Evolutionary conservation across 1,140 invertebrate genomes (phyloP), one percentile per base, ranked within the genome.

Genomic region (Panulirus ornatus): DNA sequence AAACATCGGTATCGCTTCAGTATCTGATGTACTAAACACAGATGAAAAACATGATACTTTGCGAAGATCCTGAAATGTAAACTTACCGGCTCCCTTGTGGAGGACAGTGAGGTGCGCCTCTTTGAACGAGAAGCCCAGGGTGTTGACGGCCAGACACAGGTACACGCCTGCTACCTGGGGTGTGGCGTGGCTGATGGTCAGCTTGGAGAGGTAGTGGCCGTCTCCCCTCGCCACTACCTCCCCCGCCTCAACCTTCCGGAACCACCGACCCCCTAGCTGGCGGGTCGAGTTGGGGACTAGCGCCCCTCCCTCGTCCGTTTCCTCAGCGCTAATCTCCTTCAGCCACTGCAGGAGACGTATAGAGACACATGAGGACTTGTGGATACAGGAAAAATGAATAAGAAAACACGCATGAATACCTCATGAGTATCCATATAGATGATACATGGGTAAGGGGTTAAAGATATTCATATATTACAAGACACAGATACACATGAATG

Each of bases 71-170:
- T n/a, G n/a, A n/a, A n/a, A n/a, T n/a, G n/a, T n/a, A n/a, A n/a
- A 47, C 76, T n/a, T 27, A 89, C 87, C 66, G 27, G 63, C 66
- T 36, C 76, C 70, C 14, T 44, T n/a, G 19, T 38, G 27, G 6
- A 83, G 78, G 30, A 89, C 87, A 22, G 87, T 89, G 66, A 89
- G 87, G 44, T 89, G 87, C 0, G 87, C 87, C 71, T 89, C 81
- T 47, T 42, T 89, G 87, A 75, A 89, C 30, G 79, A 82, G 79
- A 73, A 89, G 30, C 87, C 87, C 38, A 89, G 63, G 9, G 42
- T 54, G 70, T 89, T 89, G 79, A 83, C 66, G 8, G 76, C 87
- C 54, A 89, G 70, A 38, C 87, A 89, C n/a, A 81, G 79, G 40
- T 89, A 89, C n/a, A 89, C 81, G 22, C 87, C 87, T 14, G 63